Conservation (phyloP, 2,888 invertebrate species). For the Cristatella mucedo region DNA sequence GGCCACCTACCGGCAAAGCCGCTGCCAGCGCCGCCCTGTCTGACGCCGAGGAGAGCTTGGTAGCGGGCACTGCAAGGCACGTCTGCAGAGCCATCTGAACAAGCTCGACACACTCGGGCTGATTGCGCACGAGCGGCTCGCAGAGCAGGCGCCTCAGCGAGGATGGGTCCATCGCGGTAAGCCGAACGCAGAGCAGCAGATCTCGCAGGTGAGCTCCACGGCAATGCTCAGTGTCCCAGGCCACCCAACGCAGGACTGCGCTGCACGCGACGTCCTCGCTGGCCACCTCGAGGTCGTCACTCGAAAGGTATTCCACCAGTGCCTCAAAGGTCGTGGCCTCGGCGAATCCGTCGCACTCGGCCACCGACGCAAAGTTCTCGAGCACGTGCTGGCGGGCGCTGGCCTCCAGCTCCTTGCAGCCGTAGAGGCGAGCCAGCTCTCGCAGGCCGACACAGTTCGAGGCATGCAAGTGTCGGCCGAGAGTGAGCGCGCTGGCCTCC, state of each 20-base stretch:
- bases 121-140: slow-evolving; percentile 22
- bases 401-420: slow-evolving; percentile 25
- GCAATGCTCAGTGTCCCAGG: slow-evolving; percentile 24
- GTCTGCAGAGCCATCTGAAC: slow-evolving; percentile 23
- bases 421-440: slow-evolving; percentile 33
- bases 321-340: slow-evolving; percentile 26
- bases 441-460: slow-evolving; percentile 37
- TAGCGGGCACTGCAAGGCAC: too few relatives aligned
- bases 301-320: slow-evolving; percentile 24
- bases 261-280: slow-evolving; percentile 29
- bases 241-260: slow-evolving; percentile 31
- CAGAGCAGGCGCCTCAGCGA: slow-evolving; percentile 22
- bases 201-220: slow-evolving; percentile 18
- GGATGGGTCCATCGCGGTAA: slow-evolving; percentile 25
- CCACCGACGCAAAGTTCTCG: slow-evolving; percentile 32
- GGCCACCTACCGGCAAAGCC: too few relatives aligned
- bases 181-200: slow-evolving; percentile 23
- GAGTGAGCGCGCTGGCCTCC: slow-evolving; percentile 27
- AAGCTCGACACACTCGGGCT: slow-evolving; percentile 20
- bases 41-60: too few relatives aligned
- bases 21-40: too few relatives aligned
- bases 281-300: slow-evolving; percentile 32
- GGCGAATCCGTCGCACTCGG: slow-evolving; percentile 32
- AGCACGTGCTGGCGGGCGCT: slow-evolving; percentile 26
- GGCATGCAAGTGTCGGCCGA: slow-evolving; percentile 30